phyloP scores from a whole-genome alignment of 1,140 invertebrate species.

The Thaumetopoea pityocampa region DNA sequence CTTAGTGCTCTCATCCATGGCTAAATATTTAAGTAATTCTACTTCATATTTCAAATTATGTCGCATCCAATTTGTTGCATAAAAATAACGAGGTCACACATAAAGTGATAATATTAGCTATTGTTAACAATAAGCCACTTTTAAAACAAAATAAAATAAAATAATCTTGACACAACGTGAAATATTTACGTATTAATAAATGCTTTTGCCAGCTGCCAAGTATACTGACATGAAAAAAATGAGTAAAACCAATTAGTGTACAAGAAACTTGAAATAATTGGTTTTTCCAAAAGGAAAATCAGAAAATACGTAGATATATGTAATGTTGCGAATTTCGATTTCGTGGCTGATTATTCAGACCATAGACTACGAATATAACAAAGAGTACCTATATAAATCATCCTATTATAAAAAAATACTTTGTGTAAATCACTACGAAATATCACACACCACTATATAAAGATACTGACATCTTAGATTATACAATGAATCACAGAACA shows the following conservation, averaged over 20 bases:
- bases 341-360: conserved; percentile 33
- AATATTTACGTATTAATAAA: conserved; percentile 45
- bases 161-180: conserved; percentile 52
- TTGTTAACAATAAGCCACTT: conserved; percentile 68
- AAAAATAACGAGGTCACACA: conserved; percentile 56
- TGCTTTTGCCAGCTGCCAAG: conserved; percentile 22
- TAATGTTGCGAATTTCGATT: conserved; percentile 14
- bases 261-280: conserved; percentile 11
- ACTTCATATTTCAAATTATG: conserved; percentile 64
- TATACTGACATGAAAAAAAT: conserved; percentile 8
- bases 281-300: conserved; percentile 24
- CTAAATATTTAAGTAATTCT: conserved; percentile 47
- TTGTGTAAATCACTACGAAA: too few species aligned
- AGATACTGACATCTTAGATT: too few species aligned
- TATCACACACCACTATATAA: too few species aligned
- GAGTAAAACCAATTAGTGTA: conserved; percentile 9
- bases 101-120: conserved; percentile 62
- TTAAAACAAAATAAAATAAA: conserved; percentile 66
- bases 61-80: conserved; percentile 45
- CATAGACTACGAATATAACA: too few species aligned
- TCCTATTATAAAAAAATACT: too few species aligned
- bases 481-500: too few species aligned
- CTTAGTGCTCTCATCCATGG: conserved; percentile 67
- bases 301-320: too few species aligned
- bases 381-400: too few species aligned